Evolutionary conservation across 2,113 vertebrate species (phyloP).

Genomic region (Narcine bancroftii): DNA sequence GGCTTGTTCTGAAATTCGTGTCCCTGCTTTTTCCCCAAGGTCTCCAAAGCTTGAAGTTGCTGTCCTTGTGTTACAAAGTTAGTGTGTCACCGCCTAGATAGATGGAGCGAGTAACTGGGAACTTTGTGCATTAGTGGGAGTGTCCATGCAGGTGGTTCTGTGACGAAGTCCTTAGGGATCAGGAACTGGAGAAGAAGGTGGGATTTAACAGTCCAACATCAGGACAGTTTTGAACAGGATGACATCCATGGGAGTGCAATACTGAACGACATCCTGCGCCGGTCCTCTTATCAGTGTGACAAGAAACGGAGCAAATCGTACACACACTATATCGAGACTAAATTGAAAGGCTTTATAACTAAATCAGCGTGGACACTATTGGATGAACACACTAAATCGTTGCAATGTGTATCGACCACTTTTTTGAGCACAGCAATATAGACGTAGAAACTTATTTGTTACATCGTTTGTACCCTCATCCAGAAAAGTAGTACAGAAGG

Average conservation of each 20-base stretch:
- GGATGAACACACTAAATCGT: background rate
- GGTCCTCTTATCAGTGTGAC: background rate
- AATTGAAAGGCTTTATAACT: background rate
- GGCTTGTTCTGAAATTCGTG: too few relatives aligned
- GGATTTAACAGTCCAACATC: background rate
- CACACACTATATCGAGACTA: background rate
- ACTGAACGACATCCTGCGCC: background rate
- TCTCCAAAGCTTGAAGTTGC: background rate
- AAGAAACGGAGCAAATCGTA: background rate
- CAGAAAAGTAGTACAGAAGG: background rate
- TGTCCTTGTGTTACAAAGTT: background rate
- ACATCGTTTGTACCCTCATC: background rate
- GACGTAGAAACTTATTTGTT: background rate
- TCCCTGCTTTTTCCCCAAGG: background rate
- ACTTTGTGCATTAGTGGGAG: background rate
- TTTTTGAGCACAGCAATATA: background rate
- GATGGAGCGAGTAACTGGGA: background rate
- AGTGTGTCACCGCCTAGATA: background rate
- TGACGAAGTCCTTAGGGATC: background rate
- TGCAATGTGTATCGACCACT: background rate
- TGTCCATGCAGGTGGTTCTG: conserved; percentile 1
- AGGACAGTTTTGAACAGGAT: background rate
- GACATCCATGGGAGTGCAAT: background rate
- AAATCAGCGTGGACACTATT: background rate
- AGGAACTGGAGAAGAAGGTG: background rate